Evolutionary conservation across 2,797 vertebrate genomes (phyloP).

Genomic region (Euthynnus affinis): DNA sequence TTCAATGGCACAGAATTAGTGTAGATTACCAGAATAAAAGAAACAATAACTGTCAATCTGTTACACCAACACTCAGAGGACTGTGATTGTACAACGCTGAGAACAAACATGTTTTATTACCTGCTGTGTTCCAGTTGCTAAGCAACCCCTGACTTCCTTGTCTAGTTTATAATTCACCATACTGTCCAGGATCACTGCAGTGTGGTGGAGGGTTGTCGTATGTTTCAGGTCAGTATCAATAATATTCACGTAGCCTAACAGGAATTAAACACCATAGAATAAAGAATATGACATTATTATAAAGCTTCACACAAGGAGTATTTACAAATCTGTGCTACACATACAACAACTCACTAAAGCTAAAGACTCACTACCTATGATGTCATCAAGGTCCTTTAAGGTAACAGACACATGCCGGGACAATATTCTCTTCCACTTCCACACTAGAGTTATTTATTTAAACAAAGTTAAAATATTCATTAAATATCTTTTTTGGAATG

Average conservation of each 20-base stretch:
- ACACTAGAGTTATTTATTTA: too few species aligned
- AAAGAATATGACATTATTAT: background rate
- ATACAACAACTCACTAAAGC: background rate
- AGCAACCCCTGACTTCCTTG: conserved; percentile 60
- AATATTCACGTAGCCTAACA: background rate
- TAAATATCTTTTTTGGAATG: too few species aligned
- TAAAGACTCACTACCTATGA: background rate
- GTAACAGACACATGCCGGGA: background rate
- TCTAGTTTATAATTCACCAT: conserved; percentile 48
- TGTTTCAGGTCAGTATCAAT: conserved; percentile 3
- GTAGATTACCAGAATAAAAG: background rate
- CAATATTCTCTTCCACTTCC: background rate
- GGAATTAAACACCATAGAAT: background rate
- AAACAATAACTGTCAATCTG: background rate
- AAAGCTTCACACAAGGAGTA: background rate
- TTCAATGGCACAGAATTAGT: background rate
- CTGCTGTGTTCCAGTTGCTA: conserved; percentile 68
- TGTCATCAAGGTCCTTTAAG: background rate
- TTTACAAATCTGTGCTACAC: background rate
- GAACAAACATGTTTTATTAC: conserved; percentile 63
- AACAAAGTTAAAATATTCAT: too few species aligned
- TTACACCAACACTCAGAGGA: conserved; percentile 30
- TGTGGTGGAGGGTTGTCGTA: background rate
- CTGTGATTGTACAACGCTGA: conserved; percentile 41
- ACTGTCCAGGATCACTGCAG: conserved; percentile 22